Conservation (phyloP, 92 coral and sea anemone species). For the Pocillopora meandrina region DNA sequence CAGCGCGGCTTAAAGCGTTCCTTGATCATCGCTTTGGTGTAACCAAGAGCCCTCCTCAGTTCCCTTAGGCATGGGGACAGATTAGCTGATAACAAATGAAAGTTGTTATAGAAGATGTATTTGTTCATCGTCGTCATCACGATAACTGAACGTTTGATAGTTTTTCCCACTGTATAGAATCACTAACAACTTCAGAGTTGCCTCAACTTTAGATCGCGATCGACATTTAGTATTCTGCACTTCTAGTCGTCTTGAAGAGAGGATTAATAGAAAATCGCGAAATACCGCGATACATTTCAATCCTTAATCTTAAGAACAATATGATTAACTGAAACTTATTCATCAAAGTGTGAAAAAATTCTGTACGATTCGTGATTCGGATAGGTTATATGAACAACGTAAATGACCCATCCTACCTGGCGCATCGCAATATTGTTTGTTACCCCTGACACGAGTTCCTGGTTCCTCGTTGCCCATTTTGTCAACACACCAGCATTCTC, state of each 20-base stretch:
- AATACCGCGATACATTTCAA: too few species aligned
- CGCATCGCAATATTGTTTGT: constrained; percentile 70
- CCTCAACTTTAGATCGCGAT: too few species aligned
- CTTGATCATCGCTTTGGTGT: constrained; percentile 43
- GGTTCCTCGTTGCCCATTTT: constrained; percentile 76
- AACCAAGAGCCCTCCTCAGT: constrained; percentile 71
- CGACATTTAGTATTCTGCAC: too few species aligned
- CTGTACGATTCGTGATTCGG: too few species aligned
- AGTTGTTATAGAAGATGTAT: background rate
- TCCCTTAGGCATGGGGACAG: constrained; percentile 79
- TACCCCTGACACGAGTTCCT: constrained; percentile 80
- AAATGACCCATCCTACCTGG: constrained; percentile 55
- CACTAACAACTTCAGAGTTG: too few species aligned
- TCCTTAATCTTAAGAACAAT: too few species aligned
- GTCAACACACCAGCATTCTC: constrained; percentile 96
- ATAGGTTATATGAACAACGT: too few species aligned
- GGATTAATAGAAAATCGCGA: too few species aligned
- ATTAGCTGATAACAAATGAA: constrained; percentile 48
- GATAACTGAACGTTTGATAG: background rate
- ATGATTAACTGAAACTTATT: background rate
- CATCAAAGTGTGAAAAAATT: background rate
- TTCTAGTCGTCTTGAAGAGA: too few species aligned
- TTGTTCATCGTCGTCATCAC: background rate
- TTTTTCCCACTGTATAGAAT: too few species aligned
- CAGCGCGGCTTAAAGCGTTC: constrained; percentile 78